A percentile compares a stretch with the other conserved stretches of the same genome.
These are phyloP conservation scores for Latheticus oryzae DNA, from an alignment of 2,888 invertebrate species.

Conservation along the genomic window DNA sequence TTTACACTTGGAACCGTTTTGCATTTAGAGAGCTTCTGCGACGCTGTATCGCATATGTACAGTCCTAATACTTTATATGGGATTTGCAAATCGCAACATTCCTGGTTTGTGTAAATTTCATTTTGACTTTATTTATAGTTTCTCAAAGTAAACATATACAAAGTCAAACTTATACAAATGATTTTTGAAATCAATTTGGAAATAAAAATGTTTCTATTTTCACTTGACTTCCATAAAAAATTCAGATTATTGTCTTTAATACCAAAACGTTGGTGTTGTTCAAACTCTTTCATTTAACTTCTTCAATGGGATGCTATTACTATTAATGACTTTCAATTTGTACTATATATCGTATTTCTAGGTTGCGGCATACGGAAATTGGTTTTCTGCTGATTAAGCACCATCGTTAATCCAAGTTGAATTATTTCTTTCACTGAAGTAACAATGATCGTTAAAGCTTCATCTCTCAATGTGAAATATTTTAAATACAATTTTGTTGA, in stretches of 20 bases:
- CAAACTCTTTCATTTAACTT: no score
- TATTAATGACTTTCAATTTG: slow-evolving; percentile 38
- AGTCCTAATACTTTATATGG: slow-evolving; percentile 42
- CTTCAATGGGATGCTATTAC: no score
- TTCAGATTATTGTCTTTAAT: no score
- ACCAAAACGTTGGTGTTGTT: no score
- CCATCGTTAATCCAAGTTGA: slow-evolving; percentile 28
- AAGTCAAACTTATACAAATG: no score
- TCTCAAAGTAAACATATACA: no score
- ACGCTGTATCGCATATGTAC: slow-evolving; percentile 45
- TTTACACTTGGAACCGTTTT: slow-evolving; percentile 36
- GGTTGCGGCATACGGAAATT: slow-evolving; percentile 35
- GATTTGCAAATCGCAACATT: slow-evolving; percentile 39
- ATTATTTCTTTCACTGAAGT: slow-evolving; percentile 21
- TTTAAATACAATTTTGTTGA: no score
- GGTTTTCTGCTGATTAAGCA: slow-evolving; percentile 36
- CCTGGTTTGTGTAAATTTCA: slow-evolving; percentile 24
- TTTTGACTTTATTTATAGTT: slow-evolving; percentile 24
- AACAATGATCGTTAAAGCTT: no score
- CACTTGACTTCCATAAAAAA: no score
- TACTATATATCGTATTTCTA: slow-evolving; percentile 35
- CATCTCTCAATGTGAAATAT: no score
- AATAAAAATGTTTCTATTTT: no score
- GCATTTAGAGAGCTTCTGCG: slow-evolving; percentile 40
- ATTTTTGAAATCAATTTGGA: no score